Conservation (phyloP, 1,140 invertebrate species). For the Caenorhabditis inopinata region DNA sequence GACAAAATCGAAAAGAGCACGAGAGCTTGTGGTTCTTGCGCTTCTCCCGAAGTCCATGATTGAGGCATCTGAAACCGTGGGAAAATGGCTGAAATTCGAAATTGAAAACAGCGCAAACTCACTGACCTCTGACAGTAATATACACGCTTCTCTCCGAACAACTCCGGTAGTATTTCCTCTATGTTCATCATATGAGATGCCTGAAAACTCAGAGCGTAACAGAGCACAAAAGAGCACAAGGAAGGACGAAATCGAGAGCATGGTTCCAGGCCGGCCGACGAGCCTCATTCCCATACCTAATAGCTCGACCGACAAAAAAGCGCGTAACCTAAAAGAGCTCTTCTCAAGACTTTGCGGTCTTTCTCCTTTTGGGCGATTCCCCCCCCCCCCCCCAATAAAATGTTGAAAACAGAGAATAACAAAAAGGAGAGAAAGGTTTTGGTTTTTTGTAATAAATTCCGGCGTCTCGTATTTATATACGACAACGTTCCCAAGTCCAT, state of each 20-base stretch:
- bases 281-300: background rate
- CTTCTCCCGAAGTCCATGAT: conserved; percentile 72
- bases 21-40: conserved; percentile 85
- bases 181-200: conserved; percentile 39
- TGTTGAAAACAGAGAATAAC: too few species aligned
- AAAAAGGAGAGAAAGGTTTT: background rate
- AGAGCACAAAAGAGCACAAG: background rate
- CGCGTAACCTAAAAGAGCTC: background rate
- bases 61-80: conserved; percentile 41
- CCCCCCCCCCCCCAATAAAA: too few species aligned
- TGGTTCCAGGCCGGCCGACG: background rate
- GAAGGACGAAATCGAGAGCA: background rate
- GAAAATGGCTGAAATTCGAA: background rate
- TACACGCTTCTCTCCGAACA: conserved; percentile 46
- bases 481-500: conserved; percentile 16
- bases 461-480: background rate
- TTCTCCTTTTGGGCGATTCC: too few species aligned
- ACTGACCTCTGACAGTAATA: conserved; percentile 48
- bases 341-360: conserved; percentile 12
- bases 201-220: background rate
- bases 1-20: conserved; percentile 79
- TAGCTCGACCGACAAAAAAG: background rate
- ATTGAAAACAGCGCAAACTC: background rate
- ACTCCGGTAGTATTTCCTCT: conserved; percentile 44
- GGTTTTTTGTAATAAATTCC: background rate